phyloP scores from a whole-genome alignment of 2,113 vertebrate species.

The Trematocara stigmaticum region DNA sequence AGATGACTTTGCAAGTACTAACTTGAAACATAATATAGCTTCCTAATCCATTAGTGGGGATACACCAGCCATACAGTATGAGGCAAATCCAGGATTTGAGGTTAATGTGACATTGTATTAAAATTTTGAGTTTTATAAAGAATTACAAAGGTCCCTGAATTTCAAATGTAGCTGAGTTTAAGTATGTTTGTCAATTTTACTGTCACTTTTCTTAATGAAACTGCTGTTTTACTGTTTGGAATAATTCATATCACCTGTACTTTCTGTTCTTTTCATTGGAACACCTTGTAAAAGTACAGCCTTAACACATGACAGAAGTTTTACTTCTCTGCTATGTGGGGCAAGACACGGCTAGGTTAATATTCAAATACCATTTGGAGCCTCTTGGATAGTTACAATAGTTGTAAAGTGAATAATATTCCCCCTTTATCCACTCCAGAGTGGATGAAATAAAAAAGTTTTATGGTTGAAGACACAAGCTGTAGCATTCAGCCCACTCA shows the following conservation, averaged over 20 bases:
- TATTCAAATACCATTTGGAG: neutral
- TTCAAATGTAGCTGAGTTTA: neutral
- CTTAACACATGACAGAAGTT: neutral
- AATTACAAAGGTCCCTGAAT: slow-evolving; percentile 3
- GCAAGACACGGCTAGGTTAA: neutral
- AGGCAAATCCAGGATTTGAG: neutral
- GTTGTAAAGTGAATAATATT: neutral
- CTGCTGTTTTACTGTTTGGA: neutral
- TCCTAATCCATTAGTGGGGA: slow-evolving; percentile 3
- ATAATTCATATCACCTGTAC: neutral
- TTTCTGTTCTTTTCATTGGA: neutral
- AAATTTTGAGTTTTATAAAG: neutral
- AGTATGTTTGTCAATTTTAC: neutral
- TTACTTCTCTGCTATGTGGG: neutral
- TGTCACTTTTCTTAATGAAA: neutral
- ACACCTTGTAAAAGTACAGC: neutral
- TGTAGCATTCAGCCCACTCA: slow-evolving; percentile 23
- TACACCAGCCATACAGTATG: neutral
- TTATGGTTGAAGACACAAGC: slow-evolving; percentile 2
- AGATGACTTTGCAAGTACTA: slow-evolving; percentile 4
- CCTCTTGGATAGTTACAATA: neutral
- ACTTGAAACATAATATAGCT: neutral
- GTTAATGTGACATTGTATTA: slow-evolving; percentile 9
- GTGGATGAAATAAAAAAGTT: slow-evolving; percentile 6
- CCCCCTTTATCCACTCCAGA: neutral